Percentiles rank a stretch among this genome's conserved stretches.
Conservation (phyloP, 2,888 invertebrate species). For the Platycnemis pennipes region DNA sequence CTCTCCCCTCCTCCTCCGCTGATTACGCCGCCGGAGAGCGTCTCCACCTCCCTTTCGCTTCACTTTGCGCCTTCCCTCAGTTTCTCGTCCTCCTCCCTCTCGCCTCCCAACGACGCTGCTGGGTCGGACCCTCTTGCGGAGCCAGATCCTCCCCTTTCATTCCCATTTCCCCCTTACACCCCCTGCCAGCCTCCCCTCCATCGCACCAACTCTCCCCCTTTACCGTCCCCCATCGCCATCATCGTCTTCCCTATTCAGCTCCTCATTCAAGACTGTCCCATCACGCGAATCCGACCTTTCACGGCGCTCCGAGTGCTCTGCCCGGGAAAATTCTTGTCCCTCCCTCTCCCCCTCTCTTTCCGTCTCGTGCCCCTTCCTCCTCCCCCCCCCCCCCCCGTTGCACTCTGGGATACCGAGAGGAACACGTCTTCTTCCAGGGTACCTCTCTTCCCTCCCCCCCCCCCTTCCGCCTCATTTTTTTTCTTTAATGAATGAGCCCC, state of each 20-base stretch:
- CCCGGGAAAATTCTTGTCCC: not conserved
- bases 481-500: conserved; percentile 45
- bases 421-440: not conserved
- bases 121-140: too few species aligned
- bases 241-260: not conserved
- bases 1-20: not conserved
- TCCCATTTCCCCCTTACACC: not conserved
- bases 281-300: conserved; percentile 14
- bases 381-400: not conserved
- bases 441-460: not conserved
- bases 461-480: not conserved
- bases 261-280: conserved; percentile 12
- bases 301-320: not conserved
- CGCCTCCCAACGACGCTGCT: too few species aligned
- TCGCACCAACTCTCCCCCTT: not conserved
- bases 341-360: not conserved
- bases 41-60: not conserved
- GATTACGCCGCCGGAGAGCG: not conserved
- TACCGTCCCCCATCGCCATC: not conserved
- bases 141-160: not conserved
- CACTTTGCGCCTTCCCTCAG: not conserved
- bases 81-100: not conserved
- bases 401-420: not conserved
- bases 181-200: not conserved
- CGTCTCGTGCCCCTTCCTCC: too few species aligned